Conservation (phyloP, 2,888 invertebrate species). For the Nemoura dubitans region DNA sequence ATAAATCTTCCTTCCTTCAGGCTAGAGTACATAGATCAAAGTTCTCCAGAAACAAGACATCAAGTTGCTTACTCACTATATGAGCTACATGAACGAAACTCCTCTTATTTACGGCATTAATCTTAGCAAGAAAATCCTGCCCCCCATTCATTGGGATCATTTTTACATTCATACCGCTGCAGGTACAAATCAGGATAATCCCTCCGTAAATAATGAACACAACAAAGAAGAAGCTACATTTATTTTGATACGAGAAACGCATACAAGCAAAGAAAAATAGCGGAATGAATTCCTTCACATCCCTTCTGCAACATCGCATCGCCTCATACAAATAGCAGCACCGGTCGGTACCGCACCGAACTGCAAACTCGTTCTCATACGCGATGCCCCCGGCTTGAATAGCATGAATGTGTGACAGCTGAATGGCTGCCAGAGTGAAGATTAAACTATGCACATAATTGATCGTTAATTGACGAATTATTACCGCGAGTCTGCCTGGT, state of each 20-base stretch:
- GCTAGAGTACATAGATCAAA: neutral
- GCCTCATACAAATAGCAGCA: neutral
- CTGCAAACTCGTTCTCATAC: neutral
- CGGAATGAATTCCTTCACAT: neutral
- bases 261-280: neutral
- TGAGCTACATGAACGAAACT: neutral
- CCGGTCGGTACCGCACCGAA: neutral
- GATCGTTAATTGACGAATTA: constrained; percentile 7
- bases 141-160: neutral
- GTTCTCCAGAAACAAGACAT: neutral
- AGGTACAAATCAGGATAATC: neutral
- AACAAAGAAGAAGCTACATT: neutral
- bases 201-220: neutral
- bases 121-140: neutral
- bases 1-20: constrained; percentile 5
- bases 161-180: neutral
- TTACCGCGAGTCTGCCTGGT: neutral
- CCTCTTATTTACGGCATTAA: neutral
- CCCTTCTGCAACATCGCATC: neutral
- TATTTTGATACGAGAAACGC: neutral
- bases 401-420: neutral
- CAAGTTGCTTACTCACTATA: neutral
- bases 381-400: neutral
- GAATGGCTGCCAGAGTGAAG: neutral
- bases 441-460: constrained; percentile 12